These are phyloP conservation scores for Drosophila demipolita DNA, from an alignment of 2,888 invertebrate genomes.

Conservation along the genomic window DNA sequence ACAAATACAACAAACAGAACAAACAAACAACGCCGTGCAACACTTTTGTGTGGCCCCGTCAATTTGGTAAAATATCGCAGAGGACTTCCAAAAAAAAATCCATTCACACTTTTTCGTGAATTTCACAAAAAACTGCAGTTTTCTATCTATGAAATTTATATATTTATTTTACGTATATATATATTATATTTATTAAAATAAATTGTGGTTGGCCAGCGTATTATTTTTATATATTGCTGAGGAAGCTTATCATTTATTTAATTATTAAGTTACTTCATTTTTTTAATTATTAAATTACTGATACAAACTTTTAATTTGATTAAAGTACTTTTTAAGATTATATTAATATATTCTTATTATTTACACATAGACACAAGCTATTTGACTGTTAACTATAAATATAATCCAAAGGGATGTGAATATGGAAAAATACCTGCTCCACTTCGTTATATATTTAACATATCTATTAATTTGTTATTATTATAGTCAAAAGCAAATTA, in stretches of 20 bases:
- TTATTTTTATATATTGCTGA: background rate
- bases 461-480: background rate
- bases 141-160: background rate
- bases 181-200: background rate
- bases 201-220: background rate
- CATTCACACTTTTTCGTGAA: background rate
- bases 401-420: background rate
- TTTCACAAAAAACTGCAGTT: background rate
- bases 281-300: background rate
- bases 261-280: background rate
- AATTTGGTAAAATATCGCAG: constrained; percentile 58
- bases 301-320: background rate
- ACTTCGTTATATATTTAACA: background rate
- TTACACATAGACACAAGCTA: background rate
- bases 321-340: no score
- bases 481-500: background rate
- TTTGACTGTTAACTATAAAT: background rate
- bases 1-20: constrained; percentile 16
- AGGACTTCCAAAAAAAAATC: constrained; percentile 21
- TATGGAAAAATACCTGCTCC: background rate
- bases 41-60: constrained; percentile 57
- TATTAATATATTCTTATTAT: background rate
- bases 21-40: constrained; percentile 29
- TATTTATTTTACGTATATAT: background rate
- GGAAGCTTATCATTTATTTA: background rate